Evolutionary conservation across 2,113 vertebrate species (phyloP), one percentile per base, ranked within the genome.

Genomic region (Prionailurus viverrinus): DNA sequence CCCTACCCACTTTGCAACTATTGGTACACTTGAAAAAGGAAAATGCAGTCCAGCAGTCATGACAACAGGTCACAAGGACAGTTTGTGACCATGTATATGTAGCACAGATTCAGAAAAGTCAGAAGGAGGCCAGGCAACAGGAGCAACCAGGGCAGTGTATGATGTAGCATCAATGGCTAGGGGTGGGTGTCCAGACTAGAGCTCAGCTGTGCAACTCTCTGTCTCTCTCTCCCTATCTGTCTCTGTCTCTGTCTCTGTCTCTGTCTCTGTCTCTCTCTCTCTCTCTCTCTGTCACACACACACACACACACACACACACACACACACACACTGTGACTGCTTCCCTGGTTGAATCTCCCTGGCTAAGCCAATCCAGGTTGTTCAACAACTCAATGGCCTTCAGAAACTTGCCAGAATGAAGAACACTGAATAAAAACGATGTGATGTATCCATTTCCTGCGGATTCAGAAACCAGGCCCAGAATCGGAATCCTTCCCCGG

Each of bases 401-500:
- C 1, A 3, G 65, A 85, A 92, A 94, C 19, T 68, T 82, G 18
- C 58, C 21, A 51, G 79, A 78, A 92, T 81, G 45, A 89, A 90
- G 63, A 97, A 80, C 16, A 45, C 12, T 16, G 31, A 89, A 53
- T 78, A 86, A 94, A 97, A 96, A 81, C 0, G 2, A 81, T 21
- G 12, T 15, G 23, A 81, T 25, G 7, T 12, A 45, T 78, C 31
- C n/a, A 14, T 55, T 66, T 96, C 79, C 63, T 68, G 76, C 73
- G 71, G 71, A 96, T 92, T 94, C 48, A 78, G 81, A 97, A 74
- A 33, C 31, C 73, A 89, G 25, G 25, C 41, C n/a, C 79, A 55
- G 73, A 95, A 76, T 96, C 58, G 19, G 65, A 97, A 89, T 95
- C 84, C 55, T 96, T 78, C 76, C 25, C 36, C 7, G 82, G 87